These are phyloP conservation scores for Tachysurus fulvidraco DNA, from an alignment of 2,113 vertebrate genomes.

Conservation along the genomic window DNA sequence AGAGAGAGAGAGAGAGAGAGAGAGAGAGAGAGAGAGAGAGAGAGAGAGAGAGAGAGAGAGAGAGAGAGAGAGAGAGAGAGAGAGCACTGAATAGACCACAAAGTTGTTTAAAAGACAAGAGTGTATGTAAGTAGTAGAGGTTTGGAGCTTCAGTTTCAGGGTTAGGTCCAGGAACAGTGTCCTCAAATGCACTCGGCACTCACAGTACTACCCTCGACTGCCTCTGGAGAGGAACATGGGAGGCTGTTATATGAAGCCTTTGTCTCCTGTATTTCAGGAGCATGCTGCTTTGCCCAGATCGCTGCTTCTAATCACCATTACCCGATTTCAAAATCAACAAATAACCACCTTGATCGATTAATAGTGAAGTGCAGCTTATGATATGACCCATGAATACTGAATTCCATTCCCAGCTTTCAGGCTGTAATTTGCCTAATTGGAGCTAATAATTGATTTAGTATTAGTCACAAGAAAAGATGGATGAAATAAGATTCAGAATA, in stretches of 20 bases:
- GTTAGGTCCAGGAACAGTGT: conserved; percentile 67
- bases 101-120: conserved; percentile 77
- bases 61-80: conserved; percentile 27
- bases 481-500: conserved; percentile 70
- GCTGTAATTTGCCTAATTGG: conserved; percentile 64
- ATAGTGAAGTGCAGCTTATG: not conserved
- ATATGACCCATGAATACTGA: conserved; percentile 55
- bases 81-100: conserved; percentile 69
- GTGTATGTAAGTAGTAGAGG: conserved; percentile 69
- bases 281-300: conserved; percentile 25
- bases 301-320: conserved; percentile 33
- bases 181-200: conserved; percentile 69
- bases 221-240: conserved; percentile 56
- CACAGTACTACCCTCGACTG: conserved; percentile 54
- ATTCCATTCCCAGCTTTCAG: conserved; percentile 64
- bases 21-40: too few relatives aligned
- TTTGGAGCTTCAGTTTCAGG: conserved; percentile 71
- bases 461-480: conserved; percentile 60
- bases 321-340: conserved; percentile 10
- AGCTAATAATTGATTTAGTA: conserved; percentile 68
- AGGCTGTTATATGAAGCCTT: conserved; percentile 58
- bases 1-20: conserved; percentile 41
- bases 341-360: conserved; percentile 14
- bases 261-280: conserved; percentile 45
- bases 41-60: not conserved